Conservation (phyloP, 2,113 vertebrate genomes). For the Cardinalis cardinalis region DNA sequence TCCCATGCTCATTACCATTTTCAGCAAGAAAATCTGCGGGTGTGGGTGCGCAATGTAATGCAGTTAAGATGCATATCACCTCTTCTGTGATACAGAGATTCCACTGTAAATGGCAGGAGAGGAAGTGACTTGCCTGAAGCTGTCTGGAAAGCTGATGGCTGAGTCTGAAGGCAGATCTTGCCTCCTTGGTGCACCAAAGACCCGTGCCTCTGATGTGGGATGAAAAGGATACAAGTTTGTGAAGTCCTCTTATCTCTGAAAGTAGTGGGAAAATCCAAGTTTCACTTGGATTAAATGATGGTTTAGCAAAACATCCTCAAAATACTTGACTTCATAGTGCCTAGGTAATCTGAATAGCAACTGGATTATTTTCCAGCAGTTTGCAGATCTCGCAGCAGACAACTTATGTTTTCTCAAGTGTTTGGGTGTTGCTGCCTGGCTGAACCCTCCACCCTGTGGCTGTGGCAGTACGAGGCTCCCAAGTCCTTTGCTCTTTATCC, state of each 20-base stretch:
- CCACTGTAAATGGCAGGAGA: not conserved
- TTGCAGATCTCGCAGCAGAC: not conserved
- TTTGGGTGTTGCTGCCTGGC: not conserved
- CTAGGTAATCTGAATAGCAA: not conserved
- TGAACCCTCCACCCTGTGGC: not conserved
- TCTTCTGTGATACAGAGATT: not conserved
- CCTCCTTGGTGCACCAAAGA: not conserved
- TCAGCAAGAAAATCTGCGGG: not conserved
- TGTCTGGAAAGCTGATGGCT: not conserved
- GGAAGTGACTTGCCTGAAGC: not conserved
- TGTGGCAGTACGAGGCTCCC: not conserved
- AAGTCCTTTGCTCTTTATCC: not conserved
- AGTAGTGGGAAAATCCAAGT: not conserved
- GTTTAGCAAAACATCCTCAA: not conserved
- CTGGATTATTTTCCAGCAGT: not conserved
- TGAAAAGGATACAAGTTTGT: not conserved
- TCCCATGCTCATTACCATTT: not conserved
- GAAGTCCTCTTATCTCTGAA: not conserved
- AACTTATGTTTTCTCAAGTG: not conserved
- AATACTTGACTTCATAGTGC: not conserved
- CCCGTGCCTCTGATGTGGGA: fast-evolving
- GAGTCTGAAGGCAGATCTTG: not conserved
- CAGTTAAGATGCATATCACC: not conserved
- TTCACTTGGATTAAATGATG: not conserved
- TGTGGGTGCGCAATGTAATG: not conserved